phyloP scores from a whole-genome alignment of 2,888 invertebrate species.

The Dryocosmus kuriphilus region DNA sequence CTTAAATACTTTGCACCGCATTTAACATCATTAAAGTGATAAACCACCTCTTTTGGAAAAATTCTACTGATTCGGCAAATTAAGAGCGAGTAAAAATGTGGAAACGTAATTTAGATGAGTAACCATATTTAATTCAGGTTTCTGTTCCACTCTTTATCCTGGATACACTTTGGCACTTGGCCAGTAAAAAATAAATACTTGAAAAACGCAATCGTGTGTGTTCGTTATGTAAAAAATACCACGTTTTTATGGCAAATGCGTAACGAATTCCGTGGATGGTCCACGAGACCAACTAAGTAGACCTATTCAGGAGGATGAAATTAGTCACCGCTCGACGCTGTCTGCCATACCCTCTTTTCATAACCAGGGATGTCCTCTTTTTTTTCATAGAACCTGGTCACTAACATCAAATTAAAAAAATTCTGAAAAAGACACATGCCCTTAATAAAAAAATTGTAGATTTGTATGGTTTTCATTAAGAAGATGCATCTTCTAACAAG shows the following conservation, averaged over 20 bases:
- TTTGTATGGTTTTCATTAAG: neutral
- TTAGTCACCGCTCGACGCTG: slow-evolving; percentile 42
- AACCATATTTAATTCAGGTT: slow-evolving; percentile 14
- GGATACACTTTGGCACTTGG: slow-evolving; percentile 26
- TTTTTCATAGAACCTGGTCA: neutral
- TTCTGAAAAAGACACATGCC: no score
- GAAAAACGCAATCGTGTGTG: slow-evolving; percentile 24
- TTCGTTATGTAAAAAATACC: slow-evolving; percentile 6
- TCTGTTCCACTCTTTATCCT: neutral
- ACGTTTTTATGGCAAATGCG: slow-evolving; percentile 45
- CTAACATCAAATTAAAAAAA: no score
- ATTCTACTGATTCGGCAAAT: neutral
- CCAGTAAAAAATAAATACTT: slow-evolving; percentile 13
- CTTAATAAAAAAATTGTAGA: neutral
- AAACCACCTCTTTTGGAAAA: neutral
- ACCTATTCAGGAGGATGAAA: slow-evolving; percentile 59
- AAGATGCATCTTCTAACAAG: neutral
- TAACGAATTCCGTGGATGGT: slow-evolving; percentile 49
- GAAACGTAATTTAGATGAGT: neutral
- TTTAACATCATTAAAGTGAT: neutral
- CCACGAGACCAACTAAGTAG: slow-evolving; percentile 53
- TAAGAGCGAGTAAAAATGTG: neutral
- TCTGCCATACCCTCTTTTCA: neutral
- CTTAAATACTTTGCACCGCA: neutral
- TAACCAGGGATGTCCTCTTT: neutral